A percentile compares a stretch with the other conserved stretches of the same genome.
Conservation (phyloP, 2,888 invertebrate species). For the Litoditis marina region DNA sequence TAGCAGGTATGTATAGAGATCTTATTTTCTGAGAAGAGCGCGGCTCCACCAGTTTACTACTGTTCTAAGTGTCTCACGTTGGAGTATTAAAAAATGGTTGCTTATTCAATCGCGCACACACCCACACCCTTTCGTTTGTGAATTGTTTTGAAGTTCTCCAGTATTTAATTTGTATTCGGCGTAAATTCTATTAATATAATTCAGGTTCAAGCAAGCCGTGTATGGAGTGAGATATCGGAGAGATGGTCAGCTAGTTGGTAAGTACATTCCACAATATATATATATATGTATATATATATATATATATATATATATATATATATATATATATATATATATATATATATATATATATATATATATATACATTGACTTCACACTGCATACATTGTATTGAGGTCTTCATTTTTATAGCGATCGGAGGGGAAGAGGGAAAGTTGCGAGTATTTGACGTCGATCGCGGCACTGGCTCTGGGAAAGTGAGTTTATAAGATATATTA, state of each 20-base stretch:
- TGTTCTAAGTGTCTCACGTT: too few species aligned
- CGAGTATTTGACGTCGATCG: constrained; percentile 80
- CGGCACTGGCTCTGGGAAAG: constrained; percentile 67
- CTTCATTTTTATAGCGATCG: constrained; percentile 68
- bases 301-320: too few species aligned
- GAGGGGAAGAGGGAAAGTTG: constrained; percentile 82
- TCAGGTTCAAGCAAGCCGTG: constrained; percentile 62
- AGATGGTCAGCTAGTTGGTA: constrained; percentile 63
- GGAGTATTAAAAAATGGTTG: too few species aligned
- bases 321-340: too few species aligned
- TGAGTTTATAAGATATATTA: constrained; percentile 55
- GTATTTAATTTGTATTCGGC: background rate
- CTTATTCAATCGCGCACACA: too few species aligned
- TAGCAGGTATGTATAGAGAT: constrained; percentile 22
- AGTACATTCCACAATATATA: too few species aligned
- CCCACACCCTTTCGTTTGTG: too few species aligned
- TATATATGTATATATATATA: background rate
- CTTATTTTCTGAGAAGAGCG: too few species aligned
- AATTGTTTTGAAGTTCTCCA: too few species aligned
- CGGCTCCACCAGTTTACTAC: too few species aligned
- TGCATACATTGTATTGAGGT: too few species aligned
- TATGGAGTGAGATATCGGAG: constrained; percentile 63
- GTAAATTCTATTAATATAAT: background rate
- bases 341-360: background rate
- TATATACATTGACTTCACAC: too few species aligned